Evolutionary conservation across 2,113 vertebrate genomes (phyloP), one percentile per base, ranked within the genome.

Genomic region (Diphyllodes magnificus): DNA sequence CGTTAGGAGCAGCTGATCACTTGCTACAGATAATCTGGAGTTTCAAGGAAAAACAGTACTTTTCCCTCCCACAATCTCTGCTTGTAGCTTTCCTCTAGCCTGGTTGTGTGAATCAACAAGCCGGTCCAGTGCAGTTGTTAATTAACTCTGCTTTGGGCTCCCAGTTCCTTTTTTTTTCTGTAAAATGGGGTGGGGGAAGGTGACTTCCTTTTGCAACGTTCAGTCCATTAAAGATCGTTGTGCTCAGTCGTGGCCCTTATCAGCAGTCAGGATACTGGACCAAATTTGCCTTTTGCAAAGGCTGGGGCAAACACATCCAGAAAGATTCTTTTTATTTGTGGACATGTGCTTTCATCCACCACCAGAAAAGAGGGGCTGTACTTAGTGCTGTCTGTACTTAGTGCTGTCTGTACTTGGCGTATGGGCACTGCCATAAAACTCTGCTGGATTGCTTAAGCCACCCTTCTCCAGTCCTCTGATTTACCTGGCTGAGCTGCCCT

Each of bases 1-100:
- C 90, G 39, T 72, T 83, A 66, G 94, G 47, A 61, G 72, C 21
- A 78, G 81, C 92, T 88, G 87, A 94, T 89, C 82, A 14, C 51
- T 91, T 25, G 86, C 94, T 89, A 70, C 30, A 63, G 82, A 72
- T 92, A 75, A 96, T 97, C 84, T 85, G 69, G 49, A 78, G 47
- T 86, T 94, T 96, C 68, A 9, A 91, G 88, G 95, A 87, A 84
- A 95, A 93, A 56, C 27, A 71, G 50, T 56, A 25, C 57, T 81
- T 64, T 90, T 78, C 17, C n/a, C 97, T 96, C 92, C 97, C 94
- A 93, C 96, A 98, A 97, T 98, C 98, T 97, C 87, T 97, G 97
- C 97, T 86, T 75, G 64, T 27, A 96, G 94, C 63, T 96, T 88
- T 93, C 89, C 95, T 97, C 92, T 82, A 84, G 66, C 53, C n/a